phyloP scores from a whole-genome alignment of 2,888 invertebrate species.

The Ophraella communa region DNA sequence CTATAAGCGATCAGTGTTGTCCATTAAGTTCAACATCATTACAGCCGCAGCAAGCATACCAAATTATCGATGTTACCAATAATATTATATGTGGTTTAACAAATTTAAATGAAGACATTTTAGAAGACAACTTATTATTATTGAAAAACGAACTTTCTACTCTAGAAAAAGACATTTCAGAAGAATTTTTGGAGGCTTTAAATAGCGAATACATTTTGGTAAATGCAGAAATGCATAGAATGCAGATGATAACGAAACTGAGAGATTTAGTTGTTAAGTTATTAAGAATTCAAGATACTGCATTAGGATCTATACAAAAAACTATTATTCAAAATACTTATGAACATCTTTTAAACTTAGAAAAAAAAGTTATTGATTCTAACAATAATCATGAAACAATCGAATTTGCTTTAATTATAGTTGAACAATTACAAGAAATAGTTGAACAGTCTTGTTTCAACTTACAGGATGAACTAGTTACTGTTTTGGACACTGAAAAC shows the following conservation, averaged over 20 bases:
- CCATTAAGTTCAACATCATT: not conserved
- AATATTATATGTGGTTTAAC: conserved; percentile 3
- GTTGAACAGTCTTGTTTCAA: not conserved
- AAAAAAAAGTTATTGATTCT: conserved; percentile 5
- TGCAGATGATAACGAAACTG: not conserved
- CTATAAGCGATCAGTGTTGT: not conserved
- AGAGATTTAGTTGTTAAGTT: not conserved
- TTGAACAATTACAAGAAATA: not conserved
- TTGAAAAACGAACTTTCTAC: not conserved
- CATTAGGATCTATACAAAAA: not conserved
- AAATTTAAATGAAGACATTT: not conserved
- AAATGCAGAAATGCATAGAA: not conserved
- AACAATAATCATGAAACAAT: not conserved
- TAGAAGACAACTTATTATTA: conserved; percentile 3
- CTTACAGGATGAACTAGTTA: not conserved
- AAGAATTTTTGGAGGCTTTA: not conserved
- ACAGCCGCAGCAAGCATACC: conserved; percentile 2
- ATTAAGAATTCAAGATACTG: not conserved
- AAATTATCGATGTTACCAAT: conserved; percentile 10
- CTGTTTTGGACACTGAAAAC: conserved; percentile 6
- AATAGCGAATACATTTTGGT: not conserved
- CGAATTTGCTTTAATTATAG: not conserved
- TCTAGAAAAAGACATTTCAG: not conserved
- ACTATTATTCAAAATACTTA: conserved; percentile 3
- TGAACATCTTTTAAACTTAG: not conserved